Percentiles rank a stretch among this genome's conserved stretches.
Conservation (phyloP, 1,140 invertebrate species). For the Heterodera schachtii region DNA sequence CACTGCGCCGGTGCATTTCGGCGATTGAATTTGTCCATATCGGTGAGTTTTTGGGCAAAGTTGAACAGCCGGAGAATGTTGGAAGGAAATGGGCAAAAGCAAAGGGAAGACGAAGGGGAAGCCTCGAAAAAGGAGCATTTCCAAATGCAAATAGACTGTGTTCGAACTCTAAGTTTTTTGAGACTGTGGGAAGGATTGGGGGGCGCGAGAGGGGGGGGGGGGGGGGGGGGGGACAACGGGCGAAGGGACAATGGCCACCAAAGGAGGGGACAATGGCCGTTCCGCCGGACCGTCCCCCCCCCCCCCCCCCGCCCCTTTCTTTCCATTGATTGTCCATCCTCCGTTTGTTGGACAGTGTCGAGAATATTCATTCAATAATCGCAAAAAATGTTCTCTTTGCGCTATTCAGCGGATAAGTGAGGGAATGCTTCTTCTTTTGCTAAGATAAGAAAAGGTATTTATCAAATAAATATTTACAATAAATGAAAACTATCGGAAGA, state of each 20-base stretch:
- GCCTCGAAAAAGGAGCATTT: not conserved
- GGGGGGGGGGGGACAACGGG: not conserved
- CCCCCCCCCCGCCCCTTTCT: no score
- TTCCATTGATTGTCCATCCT: not conserved
- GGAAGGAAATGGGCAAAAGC: not conserved
- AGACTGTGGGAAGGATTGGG: no score
- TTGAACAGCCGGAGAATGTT: not conserved
- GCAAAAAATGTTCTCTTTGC: no score
- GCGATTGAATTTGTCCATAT: conserved; percentile 3
- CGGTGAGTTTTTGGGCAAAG: not conserved
- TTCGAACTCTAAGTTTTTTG: no score
- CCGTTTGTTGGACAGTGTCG: not conserved
- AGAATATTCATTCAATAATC: not conserved
- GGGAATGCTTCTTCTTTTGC: no score
- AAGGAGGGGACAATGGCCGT: not conserved
- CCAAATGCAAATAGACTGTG: not conserved
- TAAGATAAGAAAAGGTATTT: no score
- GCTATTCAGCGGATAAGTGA: no score
- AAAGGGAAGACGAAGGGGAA: not conserved
- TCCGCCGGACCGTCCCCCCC: no score
- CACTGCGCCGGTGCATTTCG: conserved; percentile 20
- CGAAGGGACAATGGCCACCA: not conserved
- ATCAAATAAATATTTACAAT: no score
- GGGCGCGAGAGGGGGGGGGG: not conserved
- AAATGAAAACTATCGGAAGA: no score